phyloP scores from a whole-genome alignment of 2,113 vertebrate species.

The Hyaena hyaena region DNA sequence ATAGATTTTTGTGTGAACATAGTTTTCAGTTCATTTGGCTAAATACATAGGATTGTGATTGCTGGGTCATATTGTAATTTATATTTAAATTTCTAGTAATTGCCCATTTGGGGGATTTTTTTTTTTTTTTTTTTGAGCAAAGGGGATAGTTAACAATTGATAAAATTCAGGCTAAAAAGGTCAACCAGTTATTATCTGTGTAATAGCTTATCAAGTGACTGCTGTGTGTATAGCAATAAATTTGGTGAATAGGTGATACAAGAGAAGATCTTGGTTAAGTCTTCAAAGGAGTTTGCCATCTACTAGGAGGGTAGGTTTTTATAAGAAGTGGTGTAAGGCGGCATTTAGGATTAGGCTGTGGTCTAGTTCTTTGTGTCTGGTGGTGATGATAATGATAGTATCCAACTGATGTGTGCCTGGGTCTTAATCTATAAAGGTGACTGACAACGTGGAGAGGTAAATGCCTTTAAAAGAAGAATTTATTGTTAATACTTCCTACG shows the following conservation, averaged over 20 bases:
- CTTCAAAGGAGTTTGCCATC: background rate
- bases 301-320: background rate
- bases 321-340: background rate
- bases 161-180: background rate
- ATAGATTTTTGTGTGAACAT: background rate
- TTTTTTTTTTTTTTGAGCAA: background rate
- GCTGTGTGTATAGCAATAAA: background rate
- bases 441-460: background rate
- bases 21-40: background rate
- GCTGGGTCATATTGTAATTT: background rate
- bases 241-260: background rate
- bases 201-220: background rate
- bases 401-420: background rate
- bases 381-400: background rate
- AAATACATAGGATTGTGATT: background rate
- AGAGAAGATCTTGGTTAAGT: background rate
- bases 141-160: constrained; percentile 29
- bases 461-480: background rate
- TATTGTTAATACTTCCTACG: background rate
- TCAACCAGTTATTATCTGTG: background rate
- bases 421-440: background rate
- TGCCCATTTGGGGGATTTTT: background rate
- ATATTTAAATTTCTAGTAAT: constrained; percentile 22
- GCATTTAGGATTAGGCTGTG: background rate
- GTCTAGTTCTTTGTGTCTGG: background rate